phyloP scores from a whole-genome alignment of 2,113 vertebrate genomes.

The Sakesphorus luctuosus region DNA sequence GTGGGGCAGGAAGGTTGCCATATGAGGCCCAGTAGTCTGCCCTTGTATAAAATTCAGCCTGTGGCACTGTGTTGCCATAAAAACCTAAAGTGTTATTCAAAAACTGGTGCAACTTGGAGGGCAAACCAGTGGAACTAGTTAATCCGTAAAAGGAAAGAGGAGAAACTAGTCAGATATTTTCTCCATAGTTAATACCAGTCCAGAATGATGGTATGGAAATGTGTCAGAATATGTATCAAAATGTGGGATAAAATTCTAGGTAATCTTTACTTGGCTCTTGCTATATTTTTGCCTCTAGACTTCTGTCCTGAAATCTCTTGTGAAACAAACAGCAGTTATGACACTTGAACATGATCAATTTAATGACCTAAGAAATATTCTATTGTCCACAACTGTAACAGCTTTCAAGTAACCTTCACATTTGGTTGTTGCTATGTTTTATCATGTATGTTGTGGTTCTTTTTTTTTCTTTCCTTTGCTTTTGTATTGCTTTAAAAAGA shows the following conservation, averaged over 20 bases:
- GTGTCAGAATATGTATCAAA: not conserved
- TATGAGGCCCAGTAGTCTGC: not conserved
- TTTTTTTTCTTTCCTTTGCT: conserved; percentile 13
- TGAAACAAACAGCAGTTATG: not conserved
- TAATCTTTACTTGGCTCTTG: not conserved
- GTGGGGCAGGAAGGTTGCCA: not conserved
- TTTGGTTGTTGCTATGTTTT: conserved; percentile 44
- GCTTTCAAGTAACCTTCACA: conserved; percentile 48
- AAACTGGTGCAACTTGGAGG: not conserved
- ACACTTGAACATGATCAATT: not conserved
- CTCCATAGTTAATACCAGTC: not conserved
- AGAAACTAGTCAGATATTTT: not conserved
- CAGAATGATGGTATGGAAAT: not conserved
- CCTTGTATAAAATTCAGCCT: not conserved
- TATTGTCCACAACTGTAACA: conserved; percentile 16
- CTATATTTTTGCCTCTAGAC: not conserved
- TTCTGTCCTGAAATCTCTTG: not conserved
- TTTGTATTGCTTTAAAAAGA: conserved; percentile 74
- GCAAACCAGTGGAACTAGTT: not conserved
- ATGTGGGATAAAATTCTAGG: not conserved
- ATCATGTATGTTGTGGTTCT: conserved; percentile 50
- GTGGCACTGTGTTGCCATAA: not conserved
- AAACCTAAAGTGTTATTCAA: not conserved
- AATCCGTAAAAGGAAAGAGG: not conserved
- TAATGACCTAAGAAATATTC: conserved; percentile 5